Evolutionary conservation across 2,113 vertebrate species (phyloP), one percentile per base, ranked within the genome.

Genomic region (Limanda limanda): DNA sequence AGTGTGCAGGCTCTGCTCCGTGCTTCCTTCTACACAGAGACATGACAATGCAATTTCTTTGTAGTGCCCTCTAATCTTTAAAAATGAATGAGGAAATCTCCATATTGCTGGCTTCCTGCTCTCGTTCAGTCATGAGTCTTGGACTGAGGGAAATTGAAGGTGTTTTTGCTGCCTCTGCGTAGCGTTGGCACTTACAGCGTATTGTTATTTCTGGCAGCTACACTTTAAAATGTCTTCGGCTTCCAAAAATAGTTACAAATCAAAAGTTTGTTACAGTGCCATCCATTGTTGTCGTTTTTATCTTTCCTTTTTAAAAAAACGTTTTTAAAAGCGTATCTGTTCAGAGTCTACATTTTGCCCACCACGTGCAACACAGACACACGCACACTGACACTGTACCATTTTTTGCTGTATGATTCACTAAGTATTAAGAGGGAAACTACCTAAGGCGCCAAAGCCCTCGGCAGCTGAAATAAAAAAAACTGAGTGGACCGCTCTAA

Each of bases 191-290:
- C 65, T 68, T 75, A 45, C 56, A 65, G 56, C 58, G 5, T 45
- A 5, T 51, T 74, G 59, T 68, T 81, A 76, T 78, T 78, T 79
- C 72, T 68, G 67, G 66, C 77, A 58, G 59, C 68, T 27, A 25
- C 67, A 18, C 62, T 67, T 55, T 59, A 37, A 80, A 88, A 69
- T 59, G 56, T 75, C 70, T 74, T 51, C n/a, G 12, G 67, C 62
- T 65, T 77, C 86, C 37, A 85, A 69, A 86, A 91, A 86, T 89
- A 83, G 74, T n/a, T 52, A 37, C 63, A 84, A 86, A 86, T 88
- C 62, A 82, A 88, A 83, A 86, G 84, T 88, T 78, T 47, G 86
- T 82, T 64, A 7, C 31, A 7, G 31, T 7, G 31, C 74, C n/a
- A 37, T 68, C 74, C n/a, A 37, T 68, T 76, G 78, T 74, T 76